phyloP scores from a whole-genome alignment of 2,888 invertebrate genomes.

The Netelia inedita region DNA sequence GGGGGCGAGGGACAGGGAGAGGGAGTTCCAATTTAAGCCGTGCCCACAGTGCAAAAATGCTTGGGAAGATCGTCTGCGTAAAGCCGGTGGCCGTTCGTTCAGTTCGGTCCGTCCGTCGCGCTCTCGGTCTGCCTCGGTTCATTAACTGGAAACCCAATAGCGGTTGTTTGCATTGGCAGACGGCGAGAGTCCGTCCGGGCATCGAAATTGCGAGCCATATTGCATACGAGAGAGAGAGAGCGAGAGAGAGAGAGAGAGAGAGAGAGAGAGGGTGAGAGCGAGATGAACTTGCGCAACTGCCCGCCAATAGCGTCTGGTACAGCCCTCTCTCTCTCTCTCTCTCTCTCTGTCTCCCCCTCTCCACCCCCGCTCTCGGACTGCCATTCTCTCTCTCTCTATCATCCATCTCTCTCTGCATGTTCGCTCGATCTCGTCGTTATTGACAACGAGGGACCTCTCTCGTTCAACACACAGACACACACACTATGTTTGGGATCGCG shows the following conservation, averaged over 20 bases:
- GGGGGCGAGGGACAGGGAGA: slow-evolving; percentile 68
- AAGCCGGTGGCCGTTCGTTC: slow-evolving; percentile 68
- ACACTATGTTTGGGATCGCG: slow-evolving; percentile 52
- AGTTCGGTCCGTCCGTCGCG: slow-evolving; percentile 47
- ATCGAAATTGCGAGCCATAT: slow-evolving; percentile 81
- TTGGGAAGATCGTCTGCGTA: slow-evolving; percentile 77
- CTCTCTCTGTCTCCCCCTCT: not conserved
- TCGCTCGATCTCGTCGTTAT: slow-evolving; percentile 67
- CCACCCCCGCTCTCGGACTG: slow-evolving; percentile 41
- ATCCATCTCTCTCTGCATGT: slow-evolving; percentile 26
- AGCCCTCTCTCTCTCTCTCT: slow-evolving; percentile 61
- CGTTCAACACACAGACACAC: slow-evolving; percentile 24
- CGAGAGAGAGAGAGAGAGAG: slow-evolving; percentile 37
- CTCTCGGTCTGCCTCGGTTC: slow-evolving; percentile 77
- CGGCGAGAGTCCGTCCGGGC: slow-evolving; percentile 78
- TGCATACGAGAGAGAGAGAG: slow-evolving; percentile 76
- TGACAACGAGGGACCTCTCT: slow-evolving; percentile 69
- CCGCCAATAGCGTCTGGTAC: slow-evolving; percentile 71
- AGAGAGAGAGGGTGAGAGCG: slow-evolving; percentile 17
- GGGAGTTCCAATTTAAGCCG: slow-evolving; percentile 81
- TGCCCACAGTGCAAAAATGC: slow-evolving; percentile 80
- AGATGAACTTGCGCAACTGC: slow-evolving; percentile 43
- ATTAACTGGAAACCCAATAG: slow-evolving; percentile 83
- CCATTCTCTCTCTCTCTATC: slow-evolving; percentile 55
- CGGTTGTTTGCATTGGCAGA: slow-evolving; percentile 82